These are phyloP conservation scores for Agapetus fuscipes DNA, from an alignment of 2,888 invertebrate genomes.

Conservation along the genomic window DNA sequence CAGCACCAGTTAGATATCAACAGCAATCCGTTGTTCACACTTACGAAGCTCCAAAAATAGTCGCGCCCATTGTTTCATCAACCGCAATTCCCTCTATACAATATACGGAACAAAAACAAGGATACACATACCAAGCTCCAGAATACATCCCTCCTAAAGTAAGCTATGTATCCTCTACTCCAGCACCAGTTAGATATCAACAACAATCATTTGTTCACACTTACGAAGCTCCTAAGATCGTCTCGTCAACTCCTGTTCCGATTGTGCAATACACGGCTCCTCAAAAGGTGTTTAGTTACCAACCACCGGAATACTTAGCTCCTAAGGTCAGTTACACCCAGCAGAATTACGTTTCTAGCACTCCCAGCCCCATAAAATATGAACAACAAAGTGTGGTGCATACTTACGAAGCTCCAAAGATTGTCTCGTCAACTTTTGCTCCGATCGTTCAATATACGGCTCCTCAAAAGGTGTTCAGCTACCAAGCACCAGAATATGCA, in stretches of 20 bases:
- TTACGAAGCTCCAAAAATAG: conserved; percentile 27
- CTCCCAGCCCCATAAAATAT: conserved; percentile 20
- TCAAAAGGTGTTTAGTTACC: conserved; percentile 5
- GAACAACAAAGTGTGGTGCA: conserved; percentile 19
- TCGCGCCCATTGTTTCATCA: neutral
- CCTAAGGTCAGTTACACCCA: conserved; percentile 22
- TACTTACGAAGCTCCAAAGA: conserved; percentile 17
- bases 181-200: conserved; percentile 16
- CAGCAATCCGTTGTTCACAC: conserved; percentile 34
- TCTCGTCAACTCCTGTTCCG: conserved; percentile 12
- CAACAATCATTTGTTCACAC: conserved; percentile 19
- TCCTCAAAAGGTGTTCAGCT: neutral
- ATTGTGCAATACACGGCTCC: too few relatives aligned
- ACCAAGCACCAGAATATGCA: conserved; percentile 18
- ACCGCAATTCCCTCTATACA: conserved; percentile 1
- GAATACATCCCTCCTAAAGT: conserved; percentile 26
- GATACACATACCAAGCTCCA: conserved; percentile 10
- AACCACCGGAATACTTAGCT: conserved; percentile 25
- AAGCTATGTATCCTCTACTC: conserved; percentile 25
- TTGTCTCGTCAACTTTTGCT: conserved; percentile 2
- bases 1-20: conserved; percentile 31
- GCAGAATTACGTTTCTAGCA: conserved; percentile 24
- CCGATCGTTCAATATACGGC: conserved; percentile 1
- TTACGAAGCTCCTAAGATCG: conserved; percentile 16
- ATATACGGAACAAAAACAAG: conserved; percentile 6